phyloP scores from a whole-genome alignment of 30 jellyfish, hydroid and myxozoan species.

The Hydra vulgaris region DNA sequence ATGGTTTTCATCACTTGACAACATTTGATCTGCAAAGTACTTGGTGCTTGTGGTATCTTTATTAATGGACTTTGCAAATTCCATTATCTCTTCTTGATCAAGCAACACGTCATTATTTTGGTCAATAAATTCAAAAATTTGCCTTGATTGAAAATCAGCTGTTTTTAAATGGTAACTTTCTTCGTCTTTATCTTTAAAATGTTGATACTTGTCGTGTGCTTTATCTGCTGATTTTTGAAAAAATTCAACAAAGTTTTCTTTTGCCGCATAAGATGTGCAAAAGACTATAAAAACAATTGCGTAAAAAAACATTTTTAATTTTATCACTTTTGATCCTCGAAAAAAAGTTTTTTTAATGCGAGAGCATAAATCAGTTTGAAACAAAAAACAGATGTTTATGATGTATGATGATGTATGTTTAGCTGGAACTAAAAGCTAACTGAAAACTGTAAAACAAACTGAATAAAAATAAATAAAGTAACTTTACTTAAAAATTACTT shows the following conservation, averaged over 20 bases:
- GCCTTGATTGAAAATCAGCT: conserved; percentile 15
- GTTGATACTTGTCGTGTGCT: neutral
- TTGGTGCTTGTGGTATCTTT: conserved; percentile 14
- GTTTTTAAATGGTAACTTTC: conserved; percentile 12
- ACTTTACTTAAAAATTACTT: too few species aligned
- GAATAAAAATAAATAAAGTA: too few species aligned
- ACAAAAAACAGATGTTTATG: too few species aligned
- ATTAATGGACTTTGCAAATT: conserved; percentile 6
- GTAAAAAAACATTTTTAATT: neutral
- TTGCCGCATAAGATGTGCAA: neutral
- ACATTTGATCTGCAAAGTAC: conserved; percentile 1
- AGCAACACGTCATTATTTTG: neutral
- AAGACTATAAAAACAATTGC: neutral
- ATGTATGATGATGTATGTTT: too few species aligned
- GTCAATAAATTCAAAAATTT: conserved; percentile 11
- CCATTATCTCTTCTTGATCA: conserved; percentile 10
- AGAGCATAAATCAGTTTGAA: neutral
- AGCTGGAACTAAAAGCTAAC: too few species aligned
- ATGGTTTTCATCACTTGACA: conserved; percentile 6
- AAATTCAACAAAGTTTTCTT: neutral
- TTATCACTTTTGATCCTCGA: too few species aligned
- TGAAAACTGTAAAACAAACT: too few species aligned
- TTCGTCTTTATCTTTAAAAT: conserved; percentile 8
- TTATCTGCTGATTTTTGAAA: conserved; percentile 2
- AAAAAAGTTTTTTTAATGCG: neutral